Percentiles rank a stretch among this genome's conserved stretches.
Evolutionary conservation across 2,797 vertebrate genomes (phyloP).

Genomic region (Triplophysa yarkandensis): DNA sequence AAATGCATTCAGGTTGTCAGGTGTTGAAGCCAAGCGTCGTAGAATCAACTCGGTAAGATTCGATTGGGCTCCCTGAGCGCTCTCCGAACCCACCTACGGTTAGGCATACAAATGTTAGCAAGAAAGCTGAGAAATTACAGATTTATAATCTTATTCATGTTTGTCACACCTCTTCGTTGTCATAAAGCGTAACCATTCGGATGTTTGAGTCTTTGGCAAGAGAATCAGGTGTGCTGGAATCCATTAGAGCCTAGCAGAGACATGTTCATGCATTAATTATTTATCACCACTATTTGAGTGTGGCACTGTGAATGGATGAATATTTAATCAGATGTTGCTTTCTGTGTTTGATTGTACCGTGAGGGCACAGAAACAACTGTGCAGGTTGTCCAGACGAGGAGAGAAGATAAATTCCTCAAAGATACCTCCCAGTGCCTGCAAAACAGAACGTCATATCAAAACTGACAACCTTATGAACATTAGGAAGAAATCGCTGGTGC

Average conservation of each 20-base stretch:
- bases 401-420: slow-evolving; percentile 94
- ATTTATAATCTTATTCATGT: neutral
- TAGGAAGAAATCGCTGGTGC: neutral
- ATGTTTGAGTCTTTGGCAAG: slow-evolving; percentile 84
- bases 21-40: slow-evolving; percentile 81
- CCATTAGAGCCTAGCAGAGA: slow-evolving; percentile 80
- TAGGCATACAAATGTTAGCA: neutral
- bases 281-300: slow-evolving; percentile 23
- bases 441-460: slow-evolving; percentile 24
- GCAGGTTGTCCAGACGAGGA: slow-evolving; percentile 93
- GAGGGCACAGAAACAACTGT: slow-evolving; percentile 96
- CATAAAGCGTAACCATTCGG: slow-evolving; percentile 88
- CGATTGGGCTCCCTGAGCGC: slow-evolving; percentile 90
- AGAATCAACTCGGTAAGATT: slow-evolving; percentile 93
- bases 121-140: neutral
- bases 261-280: slow-evolving; percentile 22
- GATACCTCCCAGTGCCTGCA: slow-evolving; percentile 87
- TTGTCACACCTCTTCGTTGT: slow-evolving; percentile 89
- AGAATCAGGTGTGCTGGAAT: slow-evolving; percentile 80
- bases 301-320: slow-evolving; percentile 5
- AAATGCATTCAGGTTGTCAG: slow-evolving; percentile 84
- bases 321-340: slow-evolving; percentile 30
- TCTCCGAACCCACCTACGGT: slow-evolving; percentile 90
- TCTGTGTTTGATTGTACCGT: slow-evolving; percentile 72
- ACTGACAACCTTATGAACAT: slow-evolving; percentile 13